Percentiles rank a stretch among this genome's conserved stretches.
Evolutionary conservation across 2,888 invertebrate genomes (phyloP).

Genomic region (Phragmatobia fuliginosa): DNA sequence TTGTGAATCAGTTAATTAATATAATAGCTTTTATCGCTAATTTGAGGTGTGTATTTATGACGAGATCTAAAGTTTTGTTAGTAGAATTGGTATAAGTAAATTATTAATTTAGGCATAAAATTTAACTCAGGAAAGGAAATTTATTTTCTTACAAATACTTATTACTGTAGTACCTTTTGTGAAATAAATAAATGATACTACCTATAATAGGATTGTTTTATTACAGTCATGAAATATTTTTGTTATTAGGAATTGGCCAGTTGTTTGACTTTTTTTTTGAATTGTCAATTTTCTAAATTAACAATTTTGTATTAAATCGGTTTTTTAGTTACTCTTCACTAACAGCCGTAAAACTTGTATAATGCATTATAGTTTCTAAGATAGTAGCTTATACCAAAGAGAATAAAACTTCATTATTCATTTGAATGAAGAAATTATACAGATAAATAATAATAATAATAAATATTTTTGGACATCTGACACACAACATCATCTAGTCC

Average conservation of each 20-base stretch:
- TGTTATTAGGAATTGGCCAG: background rate
- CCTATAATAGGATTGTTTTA: too few species aligned
- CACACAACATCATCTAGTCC: too few species aligned
- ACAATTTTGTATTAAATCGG: too few species aligned
- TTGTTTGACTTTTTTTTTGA: background rate
- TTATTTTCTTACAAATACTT: background rate
- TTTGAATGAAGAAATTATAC: background rate
- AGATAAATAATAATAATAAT: too few species aligned
- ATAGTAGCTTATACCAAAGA: too few species aligned
- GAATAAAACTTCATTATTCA: background rate
- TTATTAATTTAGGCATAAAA: conserved; percentile 25
- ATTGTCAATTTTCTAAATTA: too few species aligned
- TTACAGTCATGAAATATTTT: background rate
- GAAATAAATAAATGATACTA: background rate
- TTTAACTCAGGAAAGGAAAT: background rate
- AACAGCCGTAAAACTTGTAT: background rate
- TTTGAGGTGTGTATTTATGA: conserved; percentile 28
- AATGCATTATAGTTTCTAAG: too few species aligned
- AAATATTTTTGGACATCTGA: too few species aligned
- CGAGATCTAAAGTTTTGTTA: conserved; percentile 23
- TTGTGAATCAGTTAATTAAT: conserved; percentile 41
- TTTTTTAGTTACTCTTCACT: too few species aligned
- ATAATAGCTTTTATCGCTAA: conserved; percentile 33
- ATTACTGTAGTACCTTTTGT: background rate
- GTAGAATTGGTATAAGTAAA: conserved; percentile 21